Base-by-base conservation (phyloP, 1,140 invertebrate species). In the Pseudomyrmex sp. region DNA sequence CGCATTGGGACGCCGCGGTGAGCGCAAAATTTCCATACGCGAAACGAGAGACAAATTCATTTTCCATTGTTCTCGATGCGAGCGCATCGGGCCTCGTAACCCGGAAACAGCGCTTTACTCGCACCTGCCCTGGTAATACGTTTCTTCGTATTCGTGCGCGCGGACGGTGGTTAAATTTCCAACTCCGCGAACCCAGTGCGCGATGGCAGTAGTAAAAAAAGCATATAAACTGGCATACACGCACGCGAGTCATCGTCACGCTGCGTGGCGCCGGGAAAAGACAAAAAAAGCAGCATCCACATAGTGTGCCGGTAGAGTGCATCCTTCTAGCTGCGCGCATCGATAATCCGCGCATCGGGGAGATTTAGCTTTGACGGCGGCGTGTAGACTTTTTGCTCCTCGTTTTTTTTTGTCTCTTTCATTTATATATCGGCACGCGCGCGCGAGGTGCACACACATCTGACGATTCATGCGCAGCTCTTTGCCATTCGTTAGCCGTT, bases 21-120 rank as follows among this genome's bases (percentile, higher is more conserved):
- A 35, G 48, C 59, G 46, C 70, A 75, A 75, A 62, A 82, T 82
- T 75, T 63, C 68, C 61, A 74, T 75, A 82, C 79, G 48, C 48
- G 58, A 46, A 82, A 72, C 70, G 58, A 75, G 68, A 82, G 69
- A 75, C 79, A 82, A 82, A 75, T 75, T 82, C 79, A 54, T 63
- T 75, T 63, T 44, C 70, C 58, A 82, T 82, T 82, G 79, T 82
- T 82, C 79, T 75, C 79, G 46, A 35, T 35, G 70, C 23, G 70
- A 62, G 52, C 46, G 50, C 79, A 75, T 82, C 79, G 79, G 52
- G 70, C 70, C n/a, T 75, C 69, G 79, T 74, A 82, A 73, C 69
- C 70, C 70, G 70, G 58, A 82, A 74, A 75, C 44, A 70, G 12
- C 70, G 70, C 79, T 82, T 80, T 82, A 74, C 70, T 75, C 70